phyloP scores from a whole-genome alignment of 2,888 invertebrate genomes.

The Rhagium mordax region DNA sequence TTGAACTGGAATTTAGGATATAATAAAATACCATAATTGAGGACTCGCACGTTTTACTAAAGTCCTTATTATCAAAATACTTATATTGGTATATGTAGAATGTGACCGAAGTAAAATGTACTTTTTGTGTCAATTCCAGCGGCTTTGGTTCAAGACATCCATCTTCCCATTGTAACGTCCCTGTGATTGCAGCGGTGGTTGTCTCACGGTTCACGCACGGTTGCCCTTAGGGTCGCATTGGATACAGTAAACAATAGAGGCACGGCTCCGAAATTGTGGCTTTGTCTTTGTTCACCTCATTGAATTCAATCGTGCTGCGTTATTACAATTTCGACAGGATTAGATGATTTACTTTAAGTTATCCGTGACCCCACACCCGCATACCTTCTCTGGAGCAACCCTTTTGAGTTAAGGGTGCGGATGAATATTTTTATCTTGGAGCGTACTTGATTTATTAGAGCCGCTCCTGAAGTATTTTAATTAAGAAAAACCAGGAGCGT shows the following conservation, averaged over 20 bases:
- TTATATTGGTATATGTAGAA: no score
- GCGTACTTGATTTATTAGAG: conserved; percentile 26
- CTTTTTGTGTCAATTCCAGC: background rate
- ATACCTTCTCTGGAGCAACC: conserved; percentile 25
- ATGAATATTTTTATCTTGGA: conserved; percentile 13
- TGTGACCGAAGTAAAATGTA: no score
- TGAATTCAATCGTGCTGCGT: conserved; percentile 45
- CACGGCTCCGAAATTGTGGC: conserved; percentile 45
- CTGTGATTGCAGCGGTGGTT: conserved; percentile 34
- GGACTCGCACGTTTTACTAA: no score
- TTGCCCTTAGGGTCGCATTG: conserved; percentile 17
- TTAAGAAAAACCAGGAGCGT: conserved; percentile 25
- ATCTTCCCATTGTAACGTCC: conserved; percentile 15
- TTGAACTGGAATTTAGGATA: no score
- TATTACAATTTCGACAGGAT: conserved; percentile 42
- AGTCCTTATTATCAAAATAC: no score
- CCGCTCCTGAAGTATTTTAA: conserved; percentile 22
- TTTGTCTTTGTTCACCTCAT: conserved; percentile 53
- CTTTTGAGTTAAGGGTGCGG: conserved; percentile 18
- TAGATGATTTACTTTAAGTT: conserved; percentile 45
- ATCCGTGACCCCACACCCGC: conserved; percentile 15
- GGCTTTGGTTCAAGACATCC: conserved; percentile 15
- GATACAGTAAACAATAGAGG: conserved; percentile 43
- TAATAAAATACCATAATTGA: no score
- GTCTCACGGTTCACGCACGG: conserved; percentile 40